Evolutionary conservation across 2,888 invertebrate species (phyloP).

Genomic region (Calliscelio sp.): DNA sequence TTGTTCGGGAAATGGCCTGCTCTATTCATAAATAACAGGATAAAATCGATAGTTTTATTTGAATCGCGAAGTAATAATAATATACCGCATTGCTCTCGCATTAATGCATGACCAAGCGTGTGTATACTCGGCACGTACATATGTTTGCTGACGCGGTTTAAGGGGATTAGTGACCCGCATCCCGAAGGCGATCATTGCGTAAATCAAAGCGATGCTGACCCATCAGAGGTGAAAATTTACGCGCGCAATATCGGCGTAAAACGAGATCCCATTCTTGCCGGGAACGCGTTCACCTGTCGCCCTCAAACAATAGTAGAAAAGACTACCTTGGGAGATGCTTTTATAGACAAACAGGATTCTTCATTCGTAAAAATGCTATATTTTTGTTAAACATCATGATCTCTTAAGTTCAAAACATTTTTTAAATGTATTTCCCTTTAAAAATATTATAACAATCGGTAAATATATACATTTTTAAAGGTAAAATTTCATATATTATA

Average conservation of each 20-base stretch:
- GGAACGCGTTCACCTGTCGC: slow-evolving; percentile 81
- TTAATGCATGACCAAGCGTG: slow-evolving; percentile 50
- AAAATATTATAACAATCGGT: no score
- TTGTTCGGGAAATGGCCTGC: slow-evolving; percentile 6
- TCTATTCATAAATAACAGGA: slow-evolving; percentile 66
- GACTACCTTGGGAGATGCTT: slow-evolving; percentile 35
- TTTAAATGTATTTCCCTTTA: no score
- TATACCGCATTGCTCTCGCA: slow-evolving; percentile 53
- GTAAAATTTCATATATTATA: no score
- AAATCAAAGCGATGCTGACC: slow-evolving; percentile 71
- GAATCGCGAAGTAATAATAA: slow-evolving; percentile 63
- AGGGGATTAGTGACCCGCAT: slow-evolving; percentile 71
- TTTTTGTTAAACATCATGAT: no score
- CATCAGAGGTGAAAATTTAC: slow-evolving; percentile 74
- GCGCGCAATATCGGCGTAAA: slow-evolving; percentile 75
- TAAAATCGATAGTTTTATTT: slow-evolving; percentile 66
- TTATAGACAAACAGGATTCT: no score
- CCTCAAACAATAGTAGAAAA: slow-evolving; percentile 77
- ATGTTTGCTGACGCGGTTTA: slow-evolving; percentile 70
- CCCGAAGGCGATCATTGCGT: slow-evolving; percentile 71
- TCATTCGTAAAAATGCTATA: no score
- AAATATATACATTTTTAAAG: no score
- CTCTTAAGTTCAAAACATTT: no score
- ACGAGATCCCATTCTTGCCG: slow-evolving; percentile 75
- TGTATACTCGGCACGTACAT: slow-evolving; percentile 53